These are phyloP conservation scores for Pissodes strobi DNA, from an alignment of 1,140 invertebrate genomes.

Conservation along the genomic window DNA sequence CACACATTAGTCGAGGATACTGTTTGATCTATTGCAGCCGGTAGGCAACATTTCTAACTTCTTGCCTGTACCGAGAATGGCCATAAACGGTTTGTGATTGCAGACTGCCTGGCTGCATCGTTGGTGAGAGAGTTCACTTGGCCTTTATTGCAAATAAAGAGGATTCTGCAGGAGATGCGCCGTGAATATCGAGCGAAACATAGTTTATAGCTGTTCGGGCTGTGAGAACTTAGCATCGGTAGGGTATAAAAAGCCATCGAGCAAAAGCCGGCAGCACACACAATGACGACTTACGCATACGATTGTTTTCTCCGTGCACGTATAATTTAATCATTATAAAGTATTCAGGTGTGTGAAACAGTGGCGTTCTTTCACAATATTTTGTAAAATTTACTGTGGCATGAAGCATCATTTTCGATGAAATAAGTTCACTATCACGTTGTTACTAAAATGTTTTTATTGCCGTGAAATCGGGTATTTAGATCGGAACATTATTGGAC, in stretches of 20 bases:
- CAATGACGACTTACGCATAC: slow-evolving; percentile 34
- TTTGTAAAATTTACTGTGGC: no score
- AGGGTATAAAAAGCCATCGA: slow-evolving; percentile 26
- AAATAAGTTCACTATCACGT: no score
- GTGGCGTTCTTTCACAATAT: slow-evolving; percentile 15
- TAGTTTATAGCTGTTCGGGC: slow-evolving; percentile 47
- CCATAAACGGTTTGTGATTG: slow-evolving; percentile 42
- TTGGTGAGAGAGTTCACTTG: slow-evolving; percentile 48
- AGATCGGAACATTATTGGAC: no score
- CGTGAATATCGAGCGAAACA: slow-evolving; percentile 46
- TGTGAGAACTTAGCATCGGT: slow-evolving; percentile 48
- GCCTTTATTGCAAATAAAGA: slow-evolving; percentile 51
- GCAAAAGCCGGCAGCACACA: slow-evolving; percentile 25
- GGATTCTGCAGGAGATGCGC: slow-evolving; percentile 52
- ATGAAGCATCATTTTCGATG: no score
- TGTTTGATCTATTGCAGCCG: slow-evolving; percentile 41
- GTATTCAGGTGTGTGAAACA: slow-evolving; percentile 21
- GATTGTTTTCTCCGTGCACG: slow-evolving; percentile 27
- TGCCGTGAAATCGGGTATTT: no score
- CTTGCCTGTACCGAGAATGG: slow-evolving; percentile 39
- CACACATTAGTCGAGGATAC: slow-evolving; percentile 11
- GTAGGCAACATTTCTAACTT: slow-evolving; percentile 36
- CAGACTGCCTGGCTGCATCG: slow-evolving; percentile 50
- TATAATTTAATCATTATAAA: slow-evolving; percentile 32
- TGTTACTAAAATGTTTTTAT: no score